A percentile compares a stretch with the other conserved stretches of the same genome.
Evolutionary conservation across 2,888 invertebrate genomes (phyloP).

Genomic region (Meiosimyza platycephala): DNA sequence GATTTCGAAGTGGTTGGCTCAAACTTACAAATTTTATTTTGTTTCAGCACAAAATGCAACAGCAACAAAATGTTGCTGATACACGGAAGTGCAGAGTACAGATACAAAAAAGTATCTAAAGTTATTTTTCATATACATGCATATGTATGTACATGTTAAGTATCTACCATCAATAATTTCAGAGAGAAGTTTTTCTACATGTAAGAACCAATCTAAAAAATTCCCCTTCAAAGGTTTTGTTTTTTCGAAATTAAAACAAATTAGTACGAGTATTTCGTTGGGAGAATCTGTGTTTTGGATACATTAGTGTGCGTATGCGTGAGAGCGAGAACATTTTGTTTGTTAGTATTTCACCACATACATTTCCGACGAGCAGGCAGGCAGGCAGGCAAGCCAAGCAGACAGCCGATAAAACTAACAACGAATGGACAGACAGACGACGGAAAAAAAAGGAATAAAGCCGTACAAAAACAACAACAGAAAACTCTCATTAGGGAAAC

Average conservation of each 20-base stretch:
- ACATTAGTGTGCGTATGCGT: neutral
- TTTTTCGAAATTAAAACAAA: no score
- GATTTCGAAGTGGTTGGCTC: no score
- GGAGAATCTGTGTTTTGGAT: no score
- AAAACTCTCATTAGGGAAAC: conserved; percentile 35
- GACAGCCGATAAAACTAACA: conserved; percentile 30
- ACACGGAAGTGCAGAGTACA: neutral
- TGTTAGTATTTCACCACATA: conserved; percentile 21
- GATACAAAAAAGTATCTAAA: conserved; percentile 15
- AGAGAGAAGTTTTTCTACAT: no score
- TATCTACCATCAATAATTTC: no score
- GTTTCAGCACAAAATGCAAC: no score
- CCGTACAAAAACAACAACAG: conserved; percentile 53
- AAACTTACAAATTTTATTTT: no score
- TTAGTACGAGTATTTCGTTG: no score
- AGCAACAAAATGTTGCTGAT: conserved; percentile 12
- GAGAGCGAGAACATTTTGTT: conserved; percentile 2
- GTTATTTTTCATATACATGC: conserved; percentile 10
- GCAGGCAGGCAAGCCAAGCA: conserved; percentile 6
- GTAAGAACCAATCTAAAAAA: no score
- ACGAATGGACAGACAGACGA: conserved; percentile 26
- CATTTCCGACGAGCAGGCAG: conserved; percentile 11
- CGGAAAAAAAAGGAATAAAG: conserved; percentile 56
- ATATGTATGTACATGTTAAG: no score
- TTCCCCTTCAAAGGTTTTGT: no score